phyloP scores from a whole-genome alignment of 1,140 invertebrate genomes.

The Cotesia glomerata region DNA sequence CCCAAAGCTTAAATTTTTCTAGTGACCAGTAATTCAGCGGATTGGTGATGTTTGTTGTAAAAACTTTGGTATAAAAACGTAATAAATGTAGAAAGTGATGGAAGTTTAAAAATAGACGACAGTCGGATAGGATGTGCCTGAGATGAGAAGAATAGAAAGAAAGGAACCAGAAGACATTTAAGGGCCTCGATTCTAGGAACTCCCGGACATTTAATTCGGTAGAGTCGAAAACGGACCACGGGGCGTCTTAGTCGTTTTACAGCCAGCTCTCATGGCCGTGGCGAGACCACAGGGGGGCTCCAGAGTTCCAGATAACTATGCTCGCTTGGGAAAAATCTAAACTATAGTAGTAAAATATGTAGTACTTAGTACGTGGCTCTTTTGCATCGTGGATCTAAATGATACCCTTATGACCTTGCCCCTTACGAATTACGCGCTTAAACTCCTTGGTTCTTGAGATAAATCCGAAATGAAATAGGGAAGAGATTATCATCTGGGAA shows the following conservation, averaged over 20 bases:
- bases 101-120: too few species aligned
- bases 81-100: too few species aligned
- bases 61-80: too few species aligned
- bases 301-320: not conserved
- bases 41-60: too few species aligned
- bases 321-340: conserved; percentile 22
- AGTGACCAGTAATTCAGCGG: too few species aligned
- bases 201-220: conserved; percentile 35
- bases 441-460: not conserved
- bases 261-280: not conserved
- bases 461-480: not conserved
- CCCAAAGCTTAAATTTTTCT: too few species aligned
- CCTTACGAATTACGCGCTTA: conserved; percentile 12
- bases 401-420: conserved; percentile 18
- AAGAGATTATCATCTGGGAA: too few species aligned
- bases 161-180: conserved; percentile 21
- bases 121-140: not conserved
- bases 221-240: conserved; percentile 20
- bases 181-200: conserved; percentile 41
- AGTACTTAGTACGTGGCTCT: not conserved
- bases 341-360: conserved; percentile 8
- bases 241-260: not conserved
- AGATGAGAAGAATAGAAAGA: conserved; percentile 38
- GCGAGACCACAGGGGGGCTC: conserved; percentile 23
- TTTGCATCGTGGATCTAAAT: conserved; percentile 6